Base-by-base conservation (phyloP, 23 tunicate genomes). In the Ciona savignyi region DNA sequence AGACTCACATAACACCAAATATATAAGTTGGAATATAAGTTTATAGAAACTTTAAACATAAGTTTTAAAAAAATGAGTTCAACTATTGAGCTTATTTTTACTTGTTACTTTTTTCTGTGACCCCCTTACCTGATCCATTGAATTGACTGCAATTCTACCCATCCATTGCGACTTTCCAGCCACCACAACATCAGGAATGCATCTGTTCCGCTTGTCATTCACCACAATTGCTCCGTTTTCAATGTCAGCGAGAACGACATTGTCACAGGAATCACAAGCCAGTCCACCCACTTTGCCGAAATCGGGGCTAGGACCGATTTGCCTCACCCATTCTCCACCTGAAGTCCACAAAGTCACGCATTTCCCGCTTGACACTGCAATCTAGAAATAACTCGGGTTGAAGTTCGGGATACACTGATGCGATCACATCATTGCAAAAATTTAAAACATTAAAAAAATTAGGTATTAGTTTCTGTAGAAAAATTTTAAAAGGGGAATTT, bases 161-260 rank as follows among this genome's bases (percentile, higher is more conserved):
- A 70, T 71, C 90, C 90, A 85, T 31, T 75, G 81, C 25, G 90
- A 72, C 77, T 85, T 85, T 31, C 83, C 83, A 65, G 67, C 70
- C 2, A 34, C 60, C 20, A 70, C 82, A 30, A 74, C 81, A 56
- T 76, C 71, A 56, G 29, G 29, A 2, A 85, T 81, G 49, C 51
- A 72, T 26, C 61, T 67, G 48, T 70, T 66, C 56, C 56, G 9
- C 23, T 35, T 78, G 2, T 34, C 71, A 3, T 68, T 72, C 11
- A 85, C 31, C 25, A 78, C 78, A 23, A 85, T 73, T 24, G 42
- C 51, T 42, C 33, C 66, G 70, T 77, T 85, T 51, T 85, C 90
- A 26, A 78, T 51, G 61, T 85, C 90, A 29, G 83, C 70, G 23
- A 85, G 23, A 23, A 77, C 51, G 25, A 85, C 30, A 20, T 73